Base-by-base conservation (phyloP, 35 echinoderm and acorn worm species). In the Heliocidaris erythrogramma region DNA sequence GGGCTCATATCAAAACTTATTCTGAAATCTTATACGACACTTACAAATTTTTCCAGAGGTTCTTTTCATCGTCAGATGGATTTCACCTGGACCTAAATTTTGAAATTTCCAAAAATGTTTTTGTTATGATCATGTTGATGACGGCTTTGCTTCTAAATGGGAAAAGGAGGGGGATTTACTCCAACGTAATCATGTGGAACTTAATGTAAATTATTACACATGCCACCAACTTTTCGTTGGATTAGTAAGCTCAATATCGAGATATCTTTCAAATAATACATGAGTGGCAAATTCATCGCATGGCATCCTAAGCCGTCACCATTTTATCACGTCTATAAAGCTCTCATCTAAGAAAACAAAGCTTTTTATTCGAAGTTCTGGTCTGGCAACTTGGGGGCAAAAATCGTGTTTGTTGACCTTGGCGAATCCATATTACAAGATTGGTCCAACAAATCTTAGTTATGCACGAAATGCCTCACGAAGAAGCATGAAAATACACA, bases 391-490 rank as follows among this genome's bases (percentile, higher is more conserved):
- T 78, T 78, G 65, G 65, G 65, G 65, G 65, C 65, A 78, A 9
- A 78, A 78, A 12, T 78, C 21, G 18, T 78, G 65, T 78, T 78
- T 78, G 65, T 78, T 78, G 65, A 78, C 65, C 65, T 78, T 78
- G 65, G 27, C 7, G 7, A 9, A 78, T 21, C 65, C 27, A 21
- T 78, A 78, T 78, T 78, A 78, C 65, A n/a, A 78, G 65, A 78
- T 78, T 78, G 65, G 65, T 78, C 65, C 65, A 78, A 78, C 65
- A 78, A 78, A 78, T 78, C 65, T 78, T 78, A 78, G 65, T 78
- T 78, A 78, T 78, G 65, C 65, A 78, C 65, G 65, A 78, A 78
- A 78, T 78, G 65, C 65, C 27, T 24, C 18, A 78, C 27, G 65
- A 78, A 78, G 65, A 78, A 78, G 65, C 65, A 78, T 78, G 27